These are phyloP conservation scores for Hylyphantes graminicola DNA, from an alignment of 1,140 invertebrate species.

Conservation along the genomic window DNA sequence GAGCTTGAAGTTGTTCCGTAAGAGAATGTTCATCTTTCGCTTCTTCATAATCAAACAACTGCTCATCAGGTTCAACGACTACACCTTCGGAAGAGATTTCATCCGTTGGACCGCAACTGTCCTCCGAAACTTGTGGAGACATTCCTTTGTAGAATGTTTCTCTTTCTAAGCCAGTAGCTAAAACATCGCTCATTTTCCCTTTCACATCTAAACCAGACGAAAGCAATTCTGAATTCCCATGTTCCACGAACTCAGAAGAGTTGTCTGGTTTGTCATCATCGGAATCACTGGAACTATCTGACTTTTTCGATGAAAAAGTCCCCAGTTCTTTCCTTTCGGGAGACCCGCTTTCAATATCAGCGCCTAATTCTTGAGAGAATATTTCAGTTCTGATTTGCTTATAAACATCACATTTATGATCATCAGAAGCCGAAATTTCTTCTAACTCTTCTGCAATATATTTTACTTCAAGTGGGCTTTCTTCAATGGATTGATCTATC, in stretches of 20 bases:
- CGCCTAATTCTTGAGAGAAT: constrained; percentile 67
- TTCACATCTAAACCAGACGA: not conserved
- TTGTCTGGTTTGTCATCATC: not conserved
- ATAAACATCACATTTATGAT: constrained; percentile 64
- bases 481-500: constrained; percentile 60
- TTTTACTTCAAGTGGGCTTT: constrained; percentile 59
- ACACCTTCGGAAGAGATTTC: constrained; percentile 50
- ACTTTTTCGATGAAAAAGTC: constrained; percentile 44
- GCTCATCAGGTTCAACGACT: constrained; percentile 53
- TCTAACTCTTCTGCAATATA: constrained; percentile 49
- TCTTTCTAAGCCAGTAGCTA: not conserved
- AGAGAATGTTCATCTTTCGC: constrained; percentile 50
- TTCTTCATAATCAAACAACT: constrained; percentile 52
- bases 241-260: constrained; percentile 7
- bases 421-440: constrained; percentile 57
- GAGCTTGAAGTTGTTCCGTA: constrained; percentile 53
- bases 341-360: constrained; percentile 66
- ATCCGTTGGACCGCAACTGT: constrained; percentile 41
- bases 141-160: not conserved
- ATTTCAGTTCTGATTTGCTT: constrained; percentile 67
- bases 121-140: constrained; percentile 50
- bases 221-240: not conserved
- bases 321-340: constrained; percentile 64
- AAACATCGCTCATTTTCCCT: not conserved
- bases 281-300: constrained; percentile 26